Percentiles rank a stretch among this genome's conserved stretches.
phyloP scores from a whole-genome alignment of 2,888 invertebrate genomes.

The Luperina testacea region DNA sequence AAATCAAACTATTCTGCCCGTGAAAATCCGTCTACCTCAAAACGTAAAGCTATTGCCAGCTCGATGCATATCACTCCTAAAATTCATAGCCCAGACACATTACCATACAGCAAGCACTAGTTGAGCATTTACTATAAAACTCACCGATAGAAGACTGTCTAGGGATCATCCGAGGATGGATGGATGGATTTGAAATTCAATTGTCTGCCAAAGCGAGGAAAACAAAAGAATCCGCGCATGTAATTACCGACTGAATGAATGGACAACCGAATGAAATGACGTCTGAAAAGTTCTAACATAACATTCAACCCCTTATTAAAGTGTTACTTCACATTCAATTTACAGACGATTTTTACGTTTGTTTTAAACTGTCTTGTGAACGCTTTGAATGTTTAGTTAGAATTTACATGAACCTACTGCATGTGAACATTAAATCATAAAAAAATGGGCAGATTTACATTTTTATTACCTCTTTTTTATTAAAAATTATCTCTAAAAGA shows the following conservation, averaged over 20 bases:
- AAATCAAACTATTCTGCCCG: not conserved
- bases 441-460: no score
- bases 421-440: not conserved
- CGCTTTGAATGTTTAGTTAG: constrained; percentile 2
- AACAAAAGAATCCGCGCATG: constrained; percentile 81
- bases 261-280: constrained; percentile 75
- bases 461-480: not conserved
- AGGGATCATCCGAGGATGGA: constrained; percentile 72
- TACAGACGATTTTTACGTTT: constrained; percentile 44
- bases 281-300: constrained; percentile 82
- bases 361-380: constrained; percentile 33
- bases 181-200: constrained; percentile 81
- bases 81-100: constrained; percentile 71
- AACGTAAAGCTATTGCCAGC: constrained; percentile 34
- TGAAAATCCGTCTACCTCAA: constrained; percentile 27
- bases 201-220: constrained; percentile 78
- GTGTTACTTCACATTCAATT: constrained; percentile 70
- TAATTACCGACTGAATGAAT: constrained; percentile 81
- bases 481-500: not conserved
- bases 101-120: constrained; percentile 58
- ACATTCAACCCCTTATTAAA: constrained; percentile 65
- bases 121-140: constrained; percentile 65
- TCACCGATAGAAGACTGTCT: constrained; percentile 64
- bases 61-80: constrained; percentile 44
- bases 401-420: not conserved